Percentiles rank a stretch among this genome's conserved stretches.
Evolutionary conservation across 2,888 invertebrate species (phyloP).

Genomic region (Drosophila algonquin): DNA sequence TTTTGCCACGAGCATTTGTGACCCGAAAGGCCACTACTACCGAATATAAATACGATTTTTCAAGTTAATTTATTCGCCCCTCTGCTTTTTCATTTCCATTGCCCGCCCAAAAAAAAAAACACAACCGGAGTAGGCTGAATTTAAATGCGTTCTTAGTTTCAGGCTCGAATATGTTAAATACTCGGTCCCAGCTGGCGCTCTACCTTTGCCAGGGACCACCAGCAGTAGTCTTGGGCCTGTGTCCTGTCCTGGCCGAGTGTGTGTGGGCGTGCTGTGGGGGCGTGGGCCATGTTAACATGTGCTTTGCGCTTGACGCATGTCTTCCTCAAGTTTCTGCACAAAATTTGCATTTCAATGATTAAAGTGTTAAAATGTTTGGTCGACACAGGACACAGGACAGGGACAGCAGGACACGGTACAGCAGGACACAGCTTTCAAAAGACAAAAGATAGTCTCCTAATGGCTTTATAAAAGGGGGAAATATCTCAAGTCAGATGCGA

Average conservation of each 20-base stretch:
- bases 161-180: conserved; percentile 67
- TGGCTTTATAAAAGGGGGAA: conserved; percentile 41
- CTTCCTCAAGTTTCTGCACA: conserved; percentile 39
- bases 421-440: conserved; percentile 1
- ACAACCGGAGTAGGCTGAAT: conserved; percentile 50
- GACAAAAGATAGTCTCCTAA: conserved; percentile 26
- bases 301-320: conserved; percentile 32
- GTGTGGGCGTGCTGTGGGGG: conserved; percentile 27
- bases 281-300: conserved; percentile 39
- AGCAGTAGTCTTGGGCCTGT: background rate
- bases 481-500: conserved; percentile 31
- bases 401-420: background rate
- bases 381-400: conserved; percentile 24
- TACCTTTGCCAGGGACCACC: conserved; percentile 51
- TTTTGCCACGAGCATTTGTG: conserved; percentile 5
- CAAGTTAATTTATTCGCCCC: conserved; percentile 69
- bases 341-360: conserved; percentile 72
- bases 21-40: conserved; percentile 20
- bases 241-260: conserved; percentile 22
- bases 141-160: conserved; percentile 63
- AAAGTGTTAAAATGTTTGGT: conserved; percentile 66
- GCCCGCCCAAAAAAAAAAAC: background rate
- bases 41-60: conserved; percentile 69
- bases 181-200: conserved; percentile 29
- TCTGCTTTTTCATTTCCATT: conserved; percentile 19